Evolutionary conservation across 2,888 invertebrate genomes (phyloP).

Genomic region (Agrypnus murinus): DNA sequence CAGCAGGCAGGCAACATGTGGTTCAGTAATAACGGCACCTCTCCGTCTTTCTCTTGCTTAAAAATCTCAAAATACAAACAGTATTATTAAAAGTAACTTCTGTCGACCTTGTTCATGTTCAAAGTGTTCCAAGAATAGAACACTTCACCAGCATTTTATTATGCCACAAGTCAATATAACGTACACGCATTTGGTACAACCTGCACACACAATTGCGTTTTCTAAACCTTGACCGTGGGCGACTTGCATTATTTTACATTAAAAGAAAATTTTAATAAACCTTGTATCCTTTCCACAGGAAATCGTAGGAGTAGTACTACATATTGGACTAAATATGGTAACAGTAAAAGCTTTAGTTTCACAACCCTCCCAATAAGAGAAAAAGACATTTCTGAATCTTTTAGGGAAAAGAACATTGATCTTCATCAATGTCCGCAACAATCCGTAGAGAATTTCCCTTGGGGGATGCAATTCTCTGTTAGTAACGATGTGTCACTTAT

Average conservation of each 20-base stretch:
- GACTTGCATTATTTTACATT: neutral
- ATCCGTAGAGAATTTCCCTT: too few species aligned
- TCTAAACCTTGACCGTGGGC: slow-evolving; percentile 7
- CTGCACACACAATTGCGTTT: slow-evolving; percentile 2
- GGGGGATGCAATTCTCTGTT: too few species aligned
- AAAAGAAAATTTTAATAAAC: neutral
- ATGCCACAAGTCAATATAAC: slow-evolving; percentile 8
- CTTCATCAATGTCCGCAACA: too few species aligned
- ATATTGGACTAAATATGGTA: too few species aligned
- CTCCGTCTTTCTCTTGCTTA: neutral
- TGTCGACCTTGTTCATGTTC: neutral
- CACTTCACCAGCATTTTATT: slow-evolving; percentile 1
- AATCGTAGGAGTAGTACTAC: slow-evolving; percentile 1
- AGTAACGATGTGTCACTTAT: too few species aligned
- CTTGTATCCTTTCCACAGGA: neutral
- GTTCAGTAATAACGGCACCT: neutral
- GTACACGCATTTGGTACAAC: neutral
- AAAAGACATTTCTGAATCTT: too few species aligned
- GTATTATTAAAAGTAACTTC: neutral
- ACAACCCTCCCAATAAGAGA: too few species aligned
- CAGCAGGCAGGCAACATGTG: slow-evolving; percentile 13
- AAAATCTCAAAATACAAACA: neutral
- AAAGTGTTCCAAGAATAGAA: slow-evolving; percentile 15
- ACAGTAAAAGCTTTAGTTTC: too few species aligned
- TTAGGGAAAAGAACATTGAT: too few species aligned